Percentiles rank a stretch among this genome's conserved stretches.
Evolutionary conservation across 2,888 invertebrate species (phyloP).

Genomic region (Macrophya alboannulata): DNA sequence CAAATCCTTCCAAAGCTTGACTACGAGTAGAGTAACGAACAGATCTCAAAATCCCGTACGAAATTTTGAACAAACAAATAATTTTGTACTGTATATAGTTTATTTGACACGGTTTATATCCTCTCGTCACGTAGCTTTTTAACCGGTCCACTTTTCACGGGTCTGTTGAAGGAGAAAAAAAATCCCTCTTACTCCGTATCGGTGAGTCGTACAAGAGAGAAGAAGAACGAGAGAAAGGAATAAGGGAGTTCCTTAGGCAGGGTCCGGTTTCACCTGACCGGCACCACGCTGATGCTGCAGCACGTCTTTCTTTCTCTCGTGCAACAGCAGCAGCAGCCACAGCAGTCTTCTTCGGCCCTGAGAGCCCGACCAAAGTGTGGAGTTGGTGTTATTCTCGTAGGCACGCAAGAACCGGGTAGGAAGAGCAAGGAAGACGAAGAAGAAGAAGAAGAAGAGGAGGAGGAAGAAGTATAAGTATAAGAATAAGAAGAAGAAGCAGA

Average conservation of each 20-base stretch:
- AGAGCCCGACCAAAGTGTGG: conserved; percentile 61
- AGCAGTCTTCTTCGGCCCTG: conserved; percentile 34
- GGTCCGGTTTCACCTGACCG: conserved; percentile 49
- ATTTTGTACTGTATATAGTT: not conserved
- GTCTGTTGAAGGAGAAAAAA: not conserved
- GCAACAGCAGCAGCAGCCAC: not conserved
- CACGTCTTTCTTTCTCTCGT: not conserved
- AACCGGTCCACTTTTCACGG: conserved; percentile 1
- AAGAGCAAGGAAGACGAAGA: conserved; percentile 57
- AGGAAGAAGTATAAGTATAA: not conserved
- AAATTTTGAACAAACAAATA: not conserved
- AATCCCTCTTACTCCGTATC: not conserved
- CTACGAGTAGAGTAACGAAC: not conserved
- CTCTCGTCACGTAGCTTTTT: conserved; percentile 19
- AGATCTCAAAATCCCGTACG: not conserved
- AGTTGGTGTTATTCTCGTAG: conserved; percentile 72
- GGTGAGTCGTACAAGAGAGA: conserved; percentile 54
- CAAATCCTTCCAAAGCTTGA: not conserved
- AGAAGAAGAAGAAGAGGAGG: not conserved
- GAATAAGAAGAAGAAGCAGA: not conserved
- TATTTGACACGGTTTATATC: not conserved
- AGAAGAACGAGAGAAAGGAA: conserved; percentile 43
- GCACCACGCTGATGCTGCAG: not conserved
- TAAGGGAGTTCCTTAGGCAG: conserved; percentile 58
- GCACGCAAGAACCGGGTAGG: conserved; percentile 63